These are phyloP conservation scores for Eupithecia pulchellata DNA, from an alignment of 2,888 invertebrate species.

Conservation along the genomic window DNA sequence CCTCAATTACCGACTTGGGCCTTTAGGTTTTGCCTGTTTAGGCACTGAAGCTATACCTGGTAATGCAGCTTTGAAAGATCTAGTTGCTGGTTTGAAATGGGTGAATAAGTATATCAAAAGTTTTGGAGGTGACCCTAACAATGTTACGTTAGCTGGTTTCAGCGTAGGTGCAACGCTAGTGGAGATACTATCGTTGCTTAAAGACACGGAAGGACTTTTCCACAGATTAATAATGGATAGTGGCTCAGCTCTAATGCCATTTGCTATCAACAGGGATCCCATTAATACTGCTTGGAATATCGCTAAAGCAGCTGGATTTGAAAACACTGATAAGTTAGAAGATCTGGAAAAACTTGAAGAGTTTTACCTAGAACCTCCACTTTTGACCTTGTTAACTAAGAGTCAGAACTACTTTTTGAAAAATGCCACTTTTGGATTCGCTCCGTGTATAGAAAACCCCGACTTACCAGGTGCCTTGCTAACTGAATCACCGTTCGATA, in stretches of 20 bases:
- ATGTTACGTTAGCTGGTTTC: conserved; percentile 93
- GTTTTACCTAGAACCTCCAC: conserved; percentile 67
- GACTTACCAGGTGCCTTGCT: conserved; percentile 64
- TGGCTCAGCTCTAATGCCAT: conserved; percentile 74
- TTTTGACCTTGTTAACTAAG: conserved; percentile 55
- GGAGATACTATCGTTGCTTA: conserved; percentile 68
- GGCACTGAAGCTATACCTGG: conserved; percentile 88
- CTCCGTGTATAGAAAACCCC: conserved; percentile 73
- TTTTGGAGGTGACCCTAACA: conserved; percentile 92
- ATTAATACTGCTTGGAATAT: conserved; percentile 72
- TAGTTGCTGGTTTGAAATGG: conserved; percentile 91
- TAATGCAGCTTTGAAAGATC: conserved; percentile 94
- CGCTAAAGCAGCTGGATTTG: conserved; percentile 70
- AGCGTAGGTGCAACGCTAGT: conserved; percentile 89
- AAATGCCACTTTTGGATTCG: conserved; percentile 77
- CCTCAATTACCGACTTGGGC: conserved; percentile 89
- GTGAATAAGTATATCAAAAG: conserved; percentile 89
- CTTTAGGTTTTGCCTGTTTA: conserved; percentile 88
- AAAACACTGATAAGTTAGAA: conserved; percentile 65
- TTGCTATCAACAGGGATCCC: conserved; percentile 72
- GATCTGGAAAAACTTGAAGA: conserved; percentile 75
- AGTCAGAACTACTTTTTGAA: conserved; percentile 71
- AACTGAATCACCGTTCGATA: conserved; percentile 72
- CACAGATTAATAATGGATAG: conserved; percentile 75
- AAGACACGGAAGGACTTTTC: conserved; percentile 67